Evolutionary conservation across 2,113 vertebrate genomes (phyloP), one percentile per base, ranked within the genome.

Genomic region (Otocyon megalotis): DNA sequence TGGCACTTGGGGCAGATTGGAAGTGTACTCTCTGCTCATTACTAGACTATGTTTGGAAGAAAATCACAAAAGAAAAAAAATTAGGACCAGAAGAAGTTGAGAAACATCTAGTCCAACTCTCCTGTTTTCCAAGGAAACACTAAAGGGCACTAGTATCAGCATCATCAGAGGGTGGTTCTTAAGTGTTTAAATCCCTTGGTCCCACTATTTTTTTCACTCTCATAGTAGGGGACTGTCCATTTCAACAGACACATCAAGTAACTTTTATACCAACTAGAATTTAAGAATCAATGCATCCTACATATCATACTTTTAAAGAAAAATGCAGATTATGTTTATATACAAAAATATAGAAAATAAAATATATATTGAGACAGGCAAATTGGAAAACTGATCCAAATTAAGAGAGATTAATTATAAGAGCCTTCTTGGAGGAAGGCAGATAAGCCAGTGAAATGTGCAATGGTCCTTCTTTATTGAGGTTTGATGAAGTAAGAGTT

Each of bases 41-140:
- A 48, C 6, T 48, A 62, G 48, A n/a, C 15, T 63, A 32, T 65
- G 28, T 26, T 58, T 60, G 16, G 74, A 82, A 94, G 54, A 48
- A 81, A 50, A 89, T 71, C 60, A 60, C 17, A 69, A 30, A 80
- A 58, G 50, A 26, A 56, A 79, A 56, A 48, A 30, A 43, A 37
- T n/a, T 43, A 37, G 37, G 74, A 48, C 58, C 30, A 63, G 2
- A 88, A 43, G 43, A 28, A 63, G 6, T 16, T 85, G 63, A 76
- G 62, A 79, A 88, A 63, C 32, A 35, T 65, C 60, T 84, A 69
- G 24, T 35, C 19, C 5, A 81, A 37, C 43, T 65, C 72, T 91
- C 71, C 96, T 82, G 58, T 79, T 56, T 85, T 95, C 63, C n/a
- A 90, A 89, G 30, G n/a, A 83, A 30, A n/a, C 17, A 80, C 17